Evolutionary conservation across 2,888 invertebrate species (phyloP).

Genomic region (Machimus rusticus): DNA sequence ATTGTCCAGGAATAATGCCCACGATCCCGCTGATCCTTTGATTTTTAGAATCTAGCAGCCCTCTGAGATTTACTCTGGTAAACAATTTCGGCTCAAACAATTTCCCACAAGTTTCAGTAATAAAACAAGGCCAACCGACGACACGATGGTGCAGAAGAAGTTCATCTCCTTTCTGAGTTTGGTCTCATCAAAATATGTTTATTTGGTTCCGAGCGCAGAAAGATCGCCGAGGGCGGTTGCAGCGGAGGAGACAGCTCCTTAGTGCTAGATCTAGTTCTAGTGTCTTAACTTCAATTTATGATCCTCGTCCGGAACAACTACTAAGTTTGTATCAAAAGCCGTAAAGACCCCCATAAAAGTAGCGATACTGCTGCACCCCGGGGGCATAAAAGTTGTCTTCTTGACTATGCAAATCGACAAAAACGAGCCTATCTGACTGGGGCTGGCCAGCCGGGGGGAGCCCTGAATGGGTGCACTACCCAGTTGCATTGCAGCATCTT

Average conservation of each 20-base stretch:
- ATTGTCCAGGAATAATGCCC: background rate
- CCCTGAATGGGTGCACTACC: background rate
- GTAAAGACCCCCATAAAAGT: background rate
- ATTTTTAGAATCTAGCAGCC: background rate
- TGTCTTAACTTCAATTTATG: background rate
- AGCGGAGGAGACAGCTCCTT: background rate
- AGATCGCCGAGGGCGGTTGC: background rate
- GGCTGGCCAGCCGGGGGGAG: background rate
- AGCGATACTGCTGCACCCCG: background rate
- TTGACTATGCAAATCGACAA: background rate
- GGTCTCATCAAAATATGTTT: background rate
- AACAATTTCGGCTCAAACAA: background rate
- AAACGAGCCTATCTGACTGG: background rate
- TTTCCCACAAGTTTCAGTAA: conserved; percentile 2
- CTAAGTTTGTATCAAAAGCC: background rate
- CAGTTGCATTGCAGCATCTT: background rate
- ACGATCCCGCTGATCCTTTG: conserved; percentile 1
- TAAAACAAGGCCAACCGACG: background rate
- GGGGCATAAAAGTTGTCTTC: background rate
- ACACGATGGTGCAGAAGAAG: background rate
- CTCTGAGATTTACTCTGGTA: background rate
- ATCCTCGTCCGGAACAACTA: background rate
- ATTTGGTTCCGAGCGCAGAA: background rate
- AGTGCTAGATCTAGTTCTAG: background rate
- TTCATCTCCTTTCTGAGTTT: background rate